Evolutionary conservation across 2,888 invertebrate genomes (phyloP).

Genomic region (Ectemnius lituratus): DNA sequence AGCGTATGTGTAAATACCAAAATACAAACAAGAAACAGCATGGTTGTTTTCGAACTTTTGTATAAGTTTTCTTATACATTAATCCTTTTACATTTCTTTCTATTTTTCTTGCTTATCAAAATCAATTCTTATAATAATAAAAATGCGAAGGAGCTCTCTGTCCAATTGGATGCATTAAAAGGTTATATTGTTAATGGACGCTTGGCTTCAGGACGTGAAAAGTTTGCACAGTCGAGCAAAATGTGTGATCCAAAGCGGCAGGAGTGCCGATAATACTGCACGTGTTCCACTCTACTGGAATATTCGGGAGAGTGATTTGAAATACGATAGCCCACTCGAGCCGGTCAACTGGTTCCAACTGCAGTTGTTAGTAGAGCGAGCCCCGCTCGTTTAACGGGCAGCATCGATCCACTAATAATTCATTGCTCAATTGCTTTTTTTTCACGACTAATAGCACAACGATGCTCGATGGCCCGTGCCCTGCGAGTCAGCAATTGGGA

Average conservation of each 20-base stretch:
- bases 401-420: too few species aligned
- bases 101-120: too few species aligned
- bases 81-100: too few species aligned
- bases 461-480: too few species aligned
- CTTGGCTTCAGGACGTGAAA: constrained; percentile 24
- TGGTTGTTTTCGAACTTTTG: too few species aligned
- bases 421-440: too few species aligned
- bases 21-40: too few species aligned
- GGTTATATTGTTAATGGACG: constrained; percentile 16
- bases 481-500: too few species aligned
- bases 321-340: constrained; percentile 20
- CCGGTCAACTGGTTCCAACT: constrained; percentile 16
- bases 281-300: constrained; percentile 29
- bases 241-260: constrained; percentile 25
- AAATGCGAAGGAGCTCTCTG: background rate
- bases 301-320: constrained; percentile 28
- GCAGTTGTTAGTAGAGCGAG: constrained; percentile 17
- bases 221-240: constrained; percentile 9
- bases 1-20: too few species aligned
- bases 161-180: background rate
- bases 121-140: background rate
- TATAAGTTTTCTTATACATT: too few species aligned
- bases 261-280: constrained; percentile 26
- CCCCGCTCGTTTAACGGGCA: too few species aligned
- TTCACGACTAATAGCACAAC: too few species aligned